Base-by-base conservation (phyloP, 1,140 invertebrate genomes). In the Lucilia sericata region DNA sequence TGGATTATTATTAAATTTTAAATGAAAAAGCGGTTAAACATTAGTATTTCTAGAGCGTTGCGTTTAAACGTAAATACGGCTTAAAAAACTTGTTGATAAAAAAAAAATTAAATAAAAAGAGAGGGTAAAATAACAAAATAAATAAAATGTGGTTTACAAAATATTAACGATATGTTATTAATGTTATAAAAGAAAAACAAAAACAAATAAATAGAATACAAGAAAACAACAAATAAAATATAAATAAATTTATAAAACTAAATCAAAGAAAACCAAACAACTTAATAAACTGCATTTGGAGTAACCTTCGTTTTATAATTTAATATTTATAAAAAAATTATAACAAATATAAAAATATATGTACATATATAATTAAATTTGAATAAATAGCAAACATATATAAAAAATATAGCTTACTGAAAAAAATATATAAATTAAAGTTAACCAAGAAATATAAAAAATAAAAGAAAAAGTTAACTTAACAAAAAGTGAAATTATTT, bases 401-500 rank as follows among this genome's bases (percentile, higher is more conserved):
- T n/a, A 82, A 65, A 34, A 82, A 65, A 70, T 70, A 36, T 70
- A 9, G 65, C 0, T 9, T 36, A 70, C 17, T 3, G 19, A 0
- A 82, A 51, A 5, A 30, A 65, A 0, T 82, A n/a, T 55, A 82
- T 51, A 49, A 82, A 82, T 1, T 21, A 82, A 60, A 55, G n/a
- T n/a, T n/a, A n/a, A 17, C 25, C 25, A 60, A n/a, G 13, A 60
- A n/a, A 17, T 5, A 21, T 2, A 34, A 36, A 78, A 78, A 42
- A 42, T n/a, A 70, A 82, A 70, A 82, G 55, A 70, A 82, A 82
- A 70, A 82, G 65, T 65, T 19, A n/a, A n/a, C 17, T 80, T 30
- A 30, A 30, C 19, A 55, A 34, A 70, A 82, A 82, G 76, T 80
- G 76, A 80, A 80, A 80, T 80, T 80, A 30, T 80, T 80, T 49